Evolutionary conservation across 2,888 invertebrate species (phyloP), one percentile per base, ranked within the genome.

Genomic region (Tenthredo livida): DNA sequence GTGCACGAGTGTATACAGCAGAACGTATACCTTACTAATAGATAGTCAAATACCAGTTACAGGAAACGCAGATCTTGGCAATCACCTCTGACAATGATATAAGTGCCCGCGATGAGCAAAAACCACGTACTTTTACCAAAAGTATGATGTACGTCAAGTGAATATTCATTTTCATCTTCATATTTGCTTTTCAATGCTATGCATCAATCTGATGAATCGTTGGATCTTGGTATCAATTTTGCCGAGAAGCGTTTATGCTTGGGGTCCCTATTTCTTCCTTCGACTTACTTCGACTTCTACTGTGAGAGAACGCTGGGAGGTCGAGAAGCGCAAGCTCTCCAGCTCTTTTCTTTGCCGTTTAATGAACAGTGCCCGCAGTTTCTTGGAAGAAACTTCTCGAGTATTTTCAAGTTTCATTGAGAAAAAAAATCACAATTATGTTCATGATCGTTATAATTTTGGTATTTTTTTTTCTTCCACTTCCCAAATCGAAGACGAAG

Each of bases 21-120:
- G 33, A 17, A 6, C 25, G 67, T 67, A 67, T 33, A 61, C 25
- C 25, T 61, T 61, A 61, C 61, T 61, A 25, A 25, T 21, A 61
- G 21, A 61, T 25, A 61, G 61, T 61, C 61, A 25, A 61, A 61
- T 12, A 67, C 29, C 25, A 33, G 67, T 33, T 17, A 67, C 33
- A 67, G 67, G 67, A 33, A 67, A 67, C 29, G 33, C 33, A 17
- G 67, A 6, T 67, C 67, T 67, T 67, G 67, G 67, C 67, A 67
- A 67, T 15, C 17, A 17, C 17, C 33, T 15, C 12, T 33, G 33
- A 67, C 12, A 29, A 67, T 67, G 67, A 67, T 33, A 67, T 33
- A 29, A 33, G 67, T 17, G 25, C 67, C 15, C 1, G 7, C 67
- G 10, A 17, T 17, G 15, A 33, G 1, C n/a, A 33, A 29, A 29